Percentiles rank a stretch among this genome's conserved stretches.
phyloP scores from a whole-genome alignment of 1,140 invertebrate genomes.

The Pomacea maculata region DNA sequence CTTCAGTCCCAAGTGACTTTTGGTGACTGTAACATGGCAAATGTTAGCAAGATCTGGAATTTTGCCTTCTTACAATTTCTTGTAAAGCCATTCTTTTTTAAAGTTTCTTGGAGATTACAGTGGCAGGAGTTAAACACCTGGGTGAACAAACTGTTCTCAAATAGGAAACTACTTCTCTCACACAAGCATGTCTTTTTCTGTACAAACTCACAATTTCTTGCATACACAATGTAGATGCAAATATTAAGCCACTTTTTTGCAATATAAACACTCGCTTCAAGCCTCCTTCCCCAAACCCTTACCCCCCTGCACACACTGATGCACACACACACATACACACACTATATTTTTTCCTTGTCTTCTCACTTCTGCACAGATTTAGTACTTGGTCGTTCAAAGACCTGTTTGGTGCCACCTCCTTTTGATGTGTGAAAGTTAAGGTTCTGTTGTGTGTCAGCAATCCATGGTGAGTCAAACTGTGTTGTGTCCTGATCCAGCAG shows the following conservation, averaged over 20 bases:
- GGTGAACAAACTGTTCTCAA: too few species aligned
- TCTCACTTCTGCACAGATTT: slow-evolving; percentile 34
- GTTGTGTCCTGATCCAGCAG: slow-evolving; percentile 99
- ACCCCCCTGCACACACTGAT: not conserved
- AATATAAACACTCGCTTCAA: not conserved
- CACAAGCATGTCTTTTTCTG: not conserved
- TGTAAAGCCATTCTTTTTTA: too few species aligned
- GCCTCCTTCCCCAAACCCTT: not conserved
- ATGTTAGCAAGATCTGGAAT: too few species aligned
- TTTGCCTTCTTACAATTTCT: too few species aligned
- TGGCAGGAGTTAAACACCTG: too few species aligned
- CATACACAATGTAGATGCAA: slow-evolving; percentile 1
- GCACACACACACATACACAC: not conserved
- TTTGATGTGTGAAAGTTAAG: slow-evolving; percentile 89
- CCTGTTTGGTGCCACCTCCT: slow-evolving; percentile 94
- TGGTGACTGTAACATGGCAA: too few species aligned
- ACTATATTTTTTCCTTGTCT: not conserved
- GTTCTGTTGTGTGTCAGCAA: slow-evolving; percentile 86
- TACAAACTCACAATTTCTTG: slow-evolving; percentile 10
- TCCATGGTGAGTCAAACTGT: slow-evolving; percentile 97
- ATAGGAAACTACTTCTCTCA: too few species aligned
- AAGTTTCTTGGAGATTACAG: too few species aligned
- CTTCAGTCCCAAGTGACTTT: too few species aligned
- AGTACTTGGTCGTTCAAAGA: slow-evolving; percentile 83
- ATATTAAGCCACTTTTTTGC: not conserved